Base-by-base conservation (phyloP, 2,113 vertebrate species). In the Canis aureus region DNA sequence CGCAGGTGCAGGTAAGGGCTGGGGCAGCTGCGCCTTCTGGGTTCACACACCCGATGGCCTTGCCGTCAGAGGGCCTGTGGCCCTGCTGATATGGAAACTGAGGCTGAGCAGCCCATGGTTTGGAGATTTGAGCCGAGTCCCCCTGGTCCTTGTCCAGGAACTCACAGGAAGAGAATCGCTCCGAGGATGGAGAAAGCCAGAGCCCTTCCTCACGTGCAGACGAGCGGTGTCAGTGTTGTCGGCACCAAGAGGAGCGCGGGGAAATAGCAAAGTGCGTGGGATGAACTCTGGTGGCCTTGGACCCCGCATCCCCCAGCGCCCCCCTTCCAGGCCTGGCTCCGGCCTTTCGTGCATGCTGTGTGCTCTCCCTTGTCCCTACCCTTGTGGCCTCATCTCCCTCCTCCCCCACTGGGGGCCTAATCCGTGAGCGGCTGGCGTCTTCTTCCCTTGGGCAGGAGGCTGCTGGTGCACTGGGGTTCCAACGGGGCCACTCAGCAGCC, bases 391-490 rank as follows among this genome's bases (percentile, higher is more conserved):
- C 17, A 0, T 19, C 15, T 27, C 53, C 59, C 32, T 57, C 55
- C 38, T 66, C 8, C 25, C 27, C 55, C 16, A 10, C 3, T 16
- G 38, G 32, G 5, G 6, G 4, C 16, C 59, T 3, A 5, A 4
- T 35, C 15, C 12, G 1, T 2, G 38, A 84, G 23, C 7, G 11
- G 20, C 20, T 17, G 11, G 9, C 1, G 1, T n/a, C 19, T 57
- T 64, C n/a, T 81, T 15, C 17, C 11, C 59, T 13, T 16, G n/a
- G 38, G 15, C 53, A 19, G 7, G 20, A 29, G 2, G 51, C 74
- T 22, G 1, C 3, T 4, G 5, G 49, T 7, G 1, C 0, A 0
- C 35, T 17, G 15, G 6, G 10, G 0, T 53, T 32, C 43, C 9
- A 22, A 38, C 0, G 3, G 8, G 25, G 2, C 0, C 2, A 1